phyloP scores from a whole-genome alignment of 2,888 invertebrate species.

The Eupithecia subumbrata region DNA sequence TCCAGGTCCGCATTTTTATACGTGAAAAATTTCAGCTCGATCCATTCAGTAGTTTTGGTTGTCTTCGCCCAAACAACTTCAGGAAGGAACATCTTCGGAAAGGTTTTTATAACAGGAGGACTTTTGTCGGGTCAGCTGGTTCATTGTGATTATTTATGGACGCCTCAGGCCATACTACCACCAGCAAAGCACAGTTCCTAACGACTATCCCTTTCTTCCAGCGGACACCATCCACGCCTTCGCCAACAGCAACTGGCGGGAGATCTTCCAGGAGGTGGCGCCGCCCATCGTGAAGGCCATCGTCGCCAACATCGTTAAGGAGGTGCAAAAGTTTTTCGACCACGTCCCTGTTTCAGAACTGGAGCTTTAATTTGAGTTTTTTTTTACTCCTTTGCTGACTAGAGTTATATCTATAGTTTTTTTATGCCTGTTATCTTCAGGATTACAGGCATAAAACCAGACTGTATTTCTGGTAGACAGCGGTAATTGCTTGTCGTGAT shows the following conservation, averaged over 20 bases:
- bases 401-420: background rate
- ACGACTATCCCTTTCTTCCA: conserved; percentile 42
- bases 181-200: background rate
- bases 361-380: conserved; percentile 44
- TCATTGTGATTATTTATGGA: background rate
- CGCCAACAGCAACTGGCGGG: conserved; percentile 71
- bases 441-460: background rate
- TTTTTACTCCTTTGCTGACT: background rate
- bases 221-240: conserved; percentile 65
- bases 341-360: conserved; percentile 63
- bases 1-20: too few relatives aligned
- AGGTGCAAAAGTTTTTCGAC: conserved; percentile 65
- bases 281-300: conserved; percentile 72
- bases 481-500: background rate
- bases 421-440: background rate
- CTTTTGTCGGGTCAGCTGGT: background rate
- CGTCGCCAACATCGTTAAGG: conserved; percentile 58
- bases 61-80: too few relatives aligned
- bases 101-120: background rate
- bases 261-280: conserved; percentile 73
- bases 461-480: background rate
- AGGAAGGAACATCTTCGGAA: too few relatives aligned
- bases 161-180: too few relatives aligned
- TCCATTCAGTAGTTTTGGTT: too few relatives aligned
- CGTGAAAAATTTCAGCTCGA: too few relatives aligned